Percentiles rank a stretch among this genome's conserved stretches.
Conservation (phyloP, 2,113 vertebrate genomes). For the Cyprinus carpio region DNA sequence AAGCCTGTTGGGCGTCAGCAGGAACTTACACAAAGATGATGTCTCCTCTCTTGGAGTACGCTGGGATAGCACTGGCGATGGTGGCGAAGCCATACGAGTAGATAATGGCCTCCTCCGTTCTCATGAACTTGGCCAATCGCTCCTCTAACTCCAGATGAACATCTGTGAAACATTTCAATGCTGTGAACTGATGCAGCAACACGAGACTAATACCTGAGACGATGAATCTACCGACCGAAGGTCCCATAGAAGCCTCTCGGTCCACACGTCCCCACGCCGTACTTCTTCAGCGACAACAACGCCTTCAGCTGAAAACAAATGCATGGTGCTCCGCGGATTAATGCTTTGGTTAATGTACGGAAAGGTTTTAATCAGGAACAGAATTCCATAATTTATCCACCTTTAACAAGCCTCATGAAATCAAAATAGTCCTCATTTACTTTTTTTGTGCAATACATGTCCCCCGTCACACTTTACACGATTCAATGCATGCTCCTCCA, state of each 20-base stretch:
- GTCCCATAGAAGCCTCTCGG: conserved; percentile 98
- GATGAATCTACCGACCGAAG: conserved; percentile 80
- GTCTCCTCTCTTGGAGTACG: conserved; percentile 95
- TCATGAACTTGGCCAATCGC: conserved; percentile 91
- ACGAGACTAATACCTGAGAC: background rate
- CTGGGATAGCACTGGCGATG: conserved; percentile 93
- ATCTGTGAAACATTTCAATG: conserved; percentile 72
- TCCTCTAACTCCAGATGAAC: conserved; percentile 95
- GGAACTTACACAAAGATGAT: conserved; percentile 91
- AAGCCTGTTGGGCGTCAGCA: background rate
- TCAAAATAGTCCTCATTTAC: background rate
- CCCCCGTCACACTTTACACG: no score
- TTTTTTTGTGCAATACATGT: background rate
- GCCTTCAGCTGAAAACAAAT: conserved; percentile 70
- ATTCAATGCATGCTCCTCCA: background rate
- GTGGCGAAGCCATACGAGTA: conserved; percentile 97
- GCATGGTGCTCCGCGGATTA: background rate
- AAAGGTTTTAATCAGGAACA: background rate
- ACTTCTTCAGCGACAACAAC: conserved; percentile 88
- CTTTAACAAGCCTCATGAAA: background rate
- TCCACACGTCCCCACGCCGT: conserved; percentile 94
- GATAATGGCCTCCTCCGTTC: conserved; percentile 93
- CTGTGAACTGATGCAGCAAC: background rate
- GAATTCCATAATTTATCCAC: background rate
- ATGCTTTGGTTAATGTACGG: no score